Base-by-base conservation (phyloP, 2,888 invertebrate genomes). In the Tryphoninae sp. region DNA sequence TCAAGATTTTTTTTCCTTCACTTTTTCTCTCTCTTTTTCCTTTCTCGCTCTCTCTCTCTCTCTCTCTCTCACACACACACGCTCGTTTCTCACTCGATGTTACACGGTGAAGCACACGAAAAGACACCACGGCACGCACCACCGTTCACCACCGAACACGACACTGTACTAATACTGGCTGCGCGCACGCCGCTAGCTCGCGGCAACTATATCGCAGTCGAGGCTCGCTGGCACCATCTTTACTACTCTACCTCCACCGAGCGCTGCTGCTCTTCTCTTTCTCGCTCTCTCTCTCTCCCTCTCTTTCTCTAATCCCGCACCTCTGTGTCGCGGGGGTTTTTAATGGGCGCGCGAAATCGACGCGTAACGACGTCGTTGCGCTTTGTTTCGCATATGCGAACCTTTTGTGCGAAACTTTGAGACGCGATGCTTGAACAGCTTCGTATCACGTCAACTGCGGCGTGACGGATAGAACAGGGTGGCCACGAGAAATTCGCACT, bases 141-240 rank as follows among this genome's bases (percentile, higher is more conserved):
- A 84, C 85, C 83, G 78, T 81, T 78, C 81, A 88, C 82, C 89
- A 81, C 84, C 75, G 81, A 82, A 82, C 82, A 85, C 82, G 73
- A 84, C 79, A 82, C 82, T 78, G 86, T 86, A 87, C 86, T 86
- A 86, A 59, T 83, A 90, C 84, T 90, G 90, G 88, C 90, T 89
- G 89, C 91, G 90, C 87, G 89, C 90, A 90, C 91, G 91, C 90
- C 91, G 90, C 90, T 89, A 88, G 85, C 88, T 88, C 88, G 84
- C 86, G 87, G 88, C 89, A 86, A 89, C 89, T 89, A 87, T 89
- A 89, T 89, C 89, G 87, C 87, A 89, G 75, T 79, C 86, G 87
- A 89, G 87, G 85, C 85, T 87, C 89, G 86, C 87, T 89, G 89
- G 89, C 89, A 89, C 90, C 89, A 89, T 88, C 89, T 86, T 85